These are phyloP conservation scores for Catharus fuscescens DNA, from an alignment of 2,113 vertebrate genomes.

Conservation along the genomic window DNA sequence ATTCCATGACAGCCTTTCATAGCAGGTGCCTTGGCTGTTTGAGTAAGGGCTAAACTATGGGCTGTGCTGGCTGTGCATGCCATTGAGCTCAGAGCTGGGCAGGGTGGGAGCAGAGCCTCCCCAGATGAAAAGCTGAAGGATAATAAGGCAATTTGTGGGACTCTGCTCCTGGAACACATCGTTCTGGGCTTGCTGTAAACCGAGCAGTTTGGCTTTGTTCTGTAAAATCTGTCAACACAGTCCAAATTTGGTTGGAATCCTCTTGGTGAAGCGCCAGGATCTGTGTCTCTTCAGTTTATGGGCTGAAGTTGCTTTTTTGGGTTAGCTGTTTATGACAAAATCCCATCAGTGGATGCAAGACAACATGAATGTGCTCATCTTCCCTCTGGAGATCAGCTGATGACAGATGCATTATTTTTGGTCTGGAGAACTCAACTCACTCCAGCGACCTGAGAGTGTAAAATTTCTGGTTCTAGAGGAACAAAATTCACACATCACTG, in stretches of 20 bases:
- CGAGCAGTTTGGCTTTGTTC: not conserved
- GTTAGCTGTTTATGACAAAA: not conserved
- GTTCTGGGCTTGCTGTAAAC: not conserved
- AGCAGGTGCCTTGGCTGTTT: not conserved
- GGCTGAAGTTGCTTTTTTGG: not conserved
- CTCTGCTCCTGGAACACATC: not conserved
- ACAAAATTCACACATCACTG: not conserved
- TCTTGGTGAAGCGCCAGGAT: not conserved
- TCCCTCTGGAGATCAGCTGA: not conserved
- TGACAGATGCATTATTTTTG: not conserved
- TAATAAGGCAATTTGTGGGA: not conserved
- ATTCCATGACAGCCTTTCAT: slow-evolving; percentile 52
- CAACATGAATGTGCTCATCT: not conserved
- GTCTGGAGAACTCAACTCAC: not conserved
- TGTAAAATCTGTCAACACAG: not conserved
- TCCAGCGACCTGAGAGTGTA: not conserved
- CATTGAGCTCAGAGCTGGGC: not conserved
- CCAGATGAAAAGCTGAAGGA: not conserved
- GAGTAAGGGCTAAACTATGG: slow-evolving; percentile 62
- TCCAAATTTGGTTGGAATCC: not conserved
- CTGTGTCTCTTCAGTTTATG: not conserved
- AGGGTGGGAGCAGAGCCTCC: not conserved
- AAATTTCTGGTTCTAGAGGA: not conserved
- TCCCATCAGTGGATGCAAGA: not conserved
- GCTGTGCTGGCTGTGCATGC: not conserved